Percentiles rank a stretch among this genome's conserved stretches.
phyloP scores from a whole-genome alignment of 2,113 vertebrate genomes.

The Fulica atra region DNA sequence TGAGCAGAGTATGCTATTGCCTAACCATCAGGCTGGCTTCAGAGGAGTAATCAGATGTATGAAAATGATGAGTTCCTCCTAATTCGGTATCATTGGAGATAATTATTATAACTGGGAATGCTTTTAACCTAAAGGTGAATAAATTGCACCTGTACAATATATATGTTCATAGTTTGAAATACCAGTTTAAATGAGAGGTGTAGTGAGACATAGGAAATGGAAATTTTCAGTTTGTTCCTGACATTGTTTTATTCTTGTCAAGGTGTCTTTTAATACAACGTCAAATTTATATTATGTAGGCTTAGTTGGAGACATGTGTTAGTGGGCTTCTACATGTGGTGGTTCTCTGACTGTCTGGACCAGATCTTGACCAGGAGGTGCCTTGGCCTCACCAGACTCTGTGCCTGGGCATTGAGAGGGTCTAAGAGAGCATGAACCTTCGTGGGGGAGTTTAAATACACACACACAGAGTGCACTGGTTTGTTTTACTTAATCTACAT shows the following conservation, averaged over 20 bases:
- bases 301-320: rapidly evolving
- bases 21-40: neutral
- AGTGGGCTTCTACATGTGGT: neutral
- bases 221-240: neutral
- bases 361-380: neutral
- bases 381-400: neutral
- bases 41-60: neutral
- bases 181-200: neutral
- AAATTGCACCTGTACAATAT: neutral
- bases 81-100: conserved; percentile 36
- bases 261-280: neutral
- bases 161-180: neutral
- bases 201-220: neutral
- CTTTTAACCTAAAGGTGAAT: conserved; percentile 15
- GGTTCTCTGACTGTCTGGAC: neutral
- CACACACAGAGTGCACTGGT: neutral
- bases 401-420: rapidly evolving
- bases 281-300: neutral
- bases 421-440: rapidly evolving
- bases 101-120: neutral
- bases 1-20: neutral
- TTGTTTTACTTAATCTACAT: neutral
- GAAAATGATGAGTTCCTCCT: conserved; percentile 2
- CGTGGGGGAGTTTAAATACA: neutral
- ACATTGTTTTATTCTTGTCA: neutral